Evolutionary conservation across 2,113 vertebrate genomes (phyloP).

Genomic region (Pteruthius melanotis): DNA sequence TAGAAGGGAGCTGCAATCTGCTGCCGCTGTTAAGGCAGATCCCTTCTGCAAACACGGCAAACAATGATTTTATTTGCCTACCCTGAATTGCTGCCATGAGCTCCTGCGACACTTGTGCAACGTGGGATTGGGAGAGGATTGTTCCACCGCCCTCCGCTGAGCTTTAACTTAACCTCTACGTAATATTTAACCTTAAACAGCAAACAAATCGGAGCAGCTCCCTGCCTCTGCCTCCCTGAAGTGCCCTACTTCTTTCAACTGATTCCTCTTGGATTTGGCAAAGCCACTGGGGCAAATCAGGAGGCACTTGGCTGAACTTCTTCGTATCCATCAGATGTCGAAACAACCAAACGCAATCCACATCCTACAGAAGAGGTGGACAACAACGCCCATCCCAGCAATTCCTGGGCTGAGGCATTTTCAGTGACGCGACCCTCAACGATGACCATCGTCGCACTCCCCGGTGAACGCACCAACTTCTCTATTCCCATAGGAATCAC

Average conservation of each 20-base stretch:
- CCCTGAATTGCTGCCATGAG: background rate
- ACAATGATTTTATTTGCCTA: constrained; percentile 9
- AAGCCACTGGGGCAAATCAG: background rate
- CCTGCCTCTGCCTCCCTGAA: background rate
- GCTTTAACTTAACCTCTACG: background rate
- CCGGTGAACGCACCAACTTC: fast-evolving
- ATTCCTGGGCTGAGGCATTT: background rate
- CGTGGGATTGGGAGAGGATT: background rate
- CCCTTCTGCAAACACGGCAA: background rate
- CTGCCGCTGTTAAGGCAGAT: background rate
- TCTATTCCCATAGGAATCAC: background rate
- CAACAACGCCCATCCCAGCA: fast-evolving
- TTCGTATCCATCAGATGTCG: background rate
- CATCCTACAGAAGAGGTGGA: background rate
- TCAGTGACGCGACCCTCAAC: fast-evolving
- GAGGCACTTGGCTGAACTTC: background rate
- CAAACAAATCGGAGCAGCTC: background rate
- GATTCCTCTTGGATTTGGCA: background rate
- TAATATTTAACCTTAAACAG: background rate
- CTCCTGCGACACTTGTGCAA: background rate
- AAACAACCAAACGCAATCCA: background rate
- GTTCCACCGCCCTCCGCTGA: fast-evolving
- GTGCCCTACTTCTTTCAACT: background rate
- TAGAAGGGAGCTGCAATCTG: background rate
- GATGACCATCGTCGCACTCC: fast-evolving